Base-by-base conservation (phyloP, 2,113 vertebrate genomes). In the Prochilodus magdalenae region DNA sequence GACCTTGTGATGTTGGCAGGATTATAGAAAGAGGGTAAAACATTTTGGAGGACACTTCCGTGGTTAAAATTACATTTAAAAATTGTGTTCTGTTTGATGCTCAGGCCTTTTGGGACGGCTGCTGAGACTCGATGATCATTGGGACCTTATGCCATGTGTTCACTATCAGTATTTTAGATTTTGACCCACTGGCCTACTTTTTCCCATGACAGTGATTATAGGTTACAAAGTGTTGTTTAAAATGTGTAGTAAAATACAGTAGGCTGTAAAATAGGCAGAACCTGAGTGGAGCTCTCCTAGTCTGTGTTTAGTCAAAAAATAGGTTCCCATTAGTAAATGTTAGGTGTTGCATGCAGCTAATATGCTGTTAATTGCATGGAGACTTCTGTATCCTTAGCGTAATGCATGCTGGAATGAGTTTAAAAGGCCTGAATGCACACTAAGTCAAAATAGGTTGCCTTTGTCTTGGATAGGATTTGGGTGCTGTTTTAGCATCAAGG, bases 391-490 rank as follows among this genome's bases (percentile, higher is more conserved):
- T 22, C 14, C 53, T n/a, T 13, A 18, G 33, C 20, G 15, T 51
- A 55, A 51, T 0, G 18, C 51, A 57, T n/a, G 22, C 15, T 63
- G 33, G 33, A 29, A 12, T 77, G 7, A 66, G 27, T 24, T 55
- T 24, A 24, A 44, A 44, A 55, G 14, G 29, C 15, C 22, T 57
- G 47, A 72, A 49, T 47, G 67, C 30, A 1, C 44, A 44, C n/a
- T 22, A n/a, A 53, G 73, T 77, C 51, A 44, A 70, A 73, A 73
- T 10, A 16, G 22, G 69, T 78, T 69, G 20, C 26, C 10, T 16
- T 55, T 66, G 63, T 77, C 30, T 79, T 4, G 13, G 67, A 81
- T 81, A 69, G 80, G 53, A 75, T 85, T 81, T 69, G 33, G 26
- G 40, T 40, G 57, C 20, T 0, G 8, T 78, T 78, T 85, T 73